Base-by-base conservation (phyloP, 2,113 vertebrate genomes). In the Uria aalge region DNA sequence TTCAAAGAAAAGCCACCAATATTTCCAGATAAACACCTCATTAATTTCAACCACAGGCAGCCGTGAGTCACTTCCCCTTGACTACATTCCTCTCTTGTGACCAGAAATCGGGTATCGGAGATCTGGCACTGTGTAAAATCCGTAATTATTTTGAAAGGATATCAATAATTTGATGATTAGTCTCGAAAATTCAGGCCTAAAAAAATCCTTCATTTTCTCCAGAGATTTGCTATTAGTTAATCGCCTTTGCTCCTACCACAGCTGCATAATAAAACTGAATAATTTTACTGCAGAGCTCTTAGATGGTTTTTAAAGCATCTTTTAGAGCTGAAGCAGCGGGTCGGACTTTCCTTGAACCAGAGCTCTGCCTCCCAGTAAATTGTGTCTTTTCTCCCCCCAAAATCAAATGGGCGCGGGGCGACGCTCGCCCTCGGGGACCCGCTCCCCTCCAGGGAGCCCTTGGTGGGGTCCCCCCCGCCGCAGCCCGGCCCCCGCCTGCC, bases 61-160 rank as follows among this genome's bases (percentile, higher is more conserved):
- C 79, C 4, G 1, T 96, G 97, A 97, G 84, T 97, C 92, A 95
- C 74, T 95, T 96, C 91, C 89, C 87, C 74, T 90, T 77, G 77
- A 81, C 91, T 91, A 48, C 26, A 20, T 23, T 91, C 84, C 52
- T 91, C 69, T 95, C 88, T 47, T 85, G 68, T 80, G 80, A 96
- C 89, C 92, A 96, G 71, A 92, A 94, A 72, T 32, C 1, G 0
- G 43, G 76, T 50, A 89, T 76, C 74, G 32, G 68, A 96, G 60
- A 64, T 76, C 77, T 85, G 81, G 74, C 59, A n/a, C 69, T 38
- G 34, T 59, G 73, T n/a, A 91, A 92, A 91, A 90, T 68, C 57
- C 21, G 0, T 82, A 71, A 90, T 78, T 82, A 62, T 83, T 91
- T 84, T 32, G 34, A 93, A 87, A 57, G 57, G 15, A 64, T 90